Percentiles rank a stretch among this genome's conserved stretches.
Evolutionary conservation across 2,113 vertebrate species (phyloP).

Genomic region (Pseudonaja textilis): DNA sequence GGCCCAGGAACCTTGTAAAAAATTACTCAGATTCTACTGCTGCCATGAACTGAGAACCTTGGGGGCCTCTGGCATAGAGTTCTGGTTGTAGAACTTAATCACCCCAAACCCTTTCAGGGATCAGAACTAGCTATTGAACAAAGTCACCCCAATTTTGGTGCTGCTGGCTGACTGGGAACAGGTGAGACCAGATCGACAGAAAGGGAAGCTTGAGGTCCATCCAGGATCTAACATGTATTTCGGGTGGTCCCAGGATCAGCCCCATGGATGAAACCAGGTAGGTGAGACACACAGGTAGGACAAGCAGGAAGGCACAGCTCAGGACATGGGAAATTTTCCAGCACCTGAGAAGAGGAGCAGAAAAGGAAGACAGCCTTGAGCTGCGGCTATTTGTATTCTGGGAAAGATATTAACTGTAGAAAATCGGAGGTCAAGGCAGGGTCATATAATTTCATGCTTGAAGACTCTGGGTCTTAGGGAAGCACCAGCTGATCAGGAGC

Average conservation of each 20-base stretch:
- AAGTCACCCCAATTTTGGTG: background rate
- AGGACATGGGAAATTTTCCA: conserved; percentile 7
- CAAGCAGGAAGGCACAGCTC: conserved; percentile 5
- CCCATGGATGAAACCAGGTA: background rate
- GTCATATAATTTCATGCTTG: conserved; percentile 65
- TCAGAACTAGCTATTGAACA: background rate
- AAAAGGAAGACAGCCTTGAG: conserved; percentile 43
- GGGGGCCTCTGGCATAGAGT: background rate
- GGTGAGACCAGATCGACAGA: background rate
- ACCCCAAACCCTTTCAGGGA: background rate
- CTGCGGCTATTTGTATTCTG: conserved; percentile 47
- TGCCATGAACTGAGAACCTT: background rate
- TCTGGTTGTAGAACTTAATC: background rate
- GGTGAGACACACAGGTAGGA: background rate
- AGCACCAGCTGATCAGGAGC: conserved; percentile 44
- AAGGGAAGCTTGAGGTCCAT: background rate
- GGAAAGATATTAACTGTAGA: conserved; percentile 52
- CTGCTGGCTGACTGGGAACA: background rate
- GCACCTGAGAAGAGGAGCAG: background rate
- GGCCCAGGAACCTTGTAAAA: background rate
- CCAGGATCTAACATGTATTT: background rate
- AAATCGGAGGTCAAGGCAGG: conserved; percentile 58
- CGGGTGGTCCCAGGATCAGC: background rate
- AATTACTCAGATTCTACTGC: background rate
- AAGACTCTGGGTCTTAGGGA: conserved; percentile 48